Conservation (phyloP, 1,140 invertebrate species). For the Drosophila fuyamai region DNA sequence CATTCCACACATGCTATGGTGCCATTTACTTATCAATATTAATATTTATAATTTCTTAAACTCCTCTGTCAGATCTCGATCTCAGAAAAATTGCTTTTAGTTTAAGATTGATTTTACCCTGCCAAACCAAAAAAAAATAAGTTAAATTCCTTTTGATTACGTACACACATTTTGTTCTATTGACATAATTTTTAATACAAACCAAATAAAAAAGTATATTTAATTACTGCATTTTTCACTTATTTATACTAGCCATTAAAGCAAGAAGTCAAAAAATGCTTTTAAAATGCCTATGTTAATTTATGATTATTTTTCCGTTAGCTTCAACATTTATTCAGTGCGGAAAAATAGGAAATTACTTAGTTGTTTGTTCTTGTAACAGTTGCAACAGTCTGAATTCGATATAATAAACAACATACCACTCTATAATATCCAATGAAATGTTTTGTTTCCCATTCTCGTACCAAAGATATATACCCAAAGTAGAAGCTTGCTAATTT, state of each 20-base stretch:
- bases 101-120: constrained; percentile 46
- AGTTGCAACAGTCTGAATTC: constrained; percentile 64
- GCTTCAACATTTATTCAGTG: constrained; percentile 51
- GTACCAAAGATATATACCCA: constrained; percentile 53
- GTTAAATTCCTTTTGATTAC: constrained; percentile 24
- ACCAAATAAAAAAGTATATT: constrained; percentile 48
- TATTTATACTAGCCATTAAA: constrained; percentile 34
- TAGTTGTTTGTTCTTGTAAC: constrained; percentile 69
- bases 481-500: constrained; percentile 78
- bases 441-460: constrained; percentile 63
- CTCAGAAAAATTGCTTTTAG: constrained; percentile 52
- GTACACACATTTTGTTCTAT: constrained; percentile 45
- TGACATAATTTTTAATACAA: constrained; percentile 35
- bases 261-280: constrained; percentile 76
- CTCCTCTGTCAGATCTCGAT: constrained; percentile 41
- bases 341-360: constrained; percentile 48
- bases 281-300: constrained; percentile 37
- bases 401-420: constrained; percentile 44
- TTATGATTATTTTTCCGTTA: constrained; percentile 31
- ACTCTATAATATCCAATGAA: constrained; percentile 56
- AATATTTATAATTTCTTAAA: constrained; percentile 33
- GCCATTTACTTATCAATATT: constrained; percentile 68
- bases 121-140: constrained; percentile 9
- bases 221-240: constrained; percentile 52
- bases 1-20: constrained; percentile 72